These are phyloP conservation scores for Capricornis sumatraensis DNA, from an alignment of 2,113 vertebrate species.

Conservation along the genomic window DNA sequence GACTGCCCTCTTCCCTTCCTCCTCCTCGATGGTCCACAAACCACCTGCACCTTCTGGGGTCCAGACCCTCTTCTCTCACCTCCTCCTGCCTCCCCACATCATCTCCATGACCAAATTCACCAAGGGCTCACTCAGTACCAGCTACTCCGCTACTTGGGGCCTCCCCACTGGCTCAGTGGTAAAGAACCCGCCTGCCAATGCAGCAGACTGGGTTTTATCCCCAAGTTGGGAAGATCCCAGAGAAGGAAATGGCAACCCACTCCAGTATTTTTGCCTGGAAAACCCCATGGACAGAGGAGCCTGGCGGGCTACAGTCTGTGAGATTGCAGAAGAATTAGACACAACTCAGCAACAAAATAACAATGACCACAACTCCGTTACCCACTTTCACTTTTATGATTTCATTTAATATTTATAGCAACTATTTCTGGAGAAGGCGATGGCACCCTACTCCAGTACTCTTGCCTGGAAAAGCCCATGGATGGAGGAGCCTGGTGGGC, in stretches of 20 bases:
- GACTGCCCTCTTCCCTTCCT: background rate
- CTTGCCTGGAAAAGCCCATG: too few relatives aligned
- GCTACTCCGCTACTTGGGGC: background rate
- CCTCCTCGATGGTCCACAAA: background rate
- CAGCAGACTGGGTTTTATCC: background rate
- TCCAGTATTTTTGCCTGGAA: background rate
- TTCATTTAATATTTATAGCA: background rate
- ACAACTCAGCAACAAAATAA: background rate
- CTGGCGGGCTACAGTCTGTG: background rate
- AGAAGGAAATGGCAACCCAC: background rate
- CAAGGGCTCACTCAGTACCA: background rate
- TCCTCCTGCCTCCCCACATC: too few relatives aligned
- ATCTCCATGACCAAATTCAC: background rate
- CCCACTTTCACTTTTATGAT: too few relatives aligned
- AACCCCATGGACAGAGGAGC: background rate
- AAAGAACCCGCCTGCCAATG: background rate
- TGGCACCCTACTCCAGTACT: too few relatives aligned
- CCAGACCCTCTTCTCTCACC: background rate
- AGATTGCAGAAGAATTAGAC: background rate
- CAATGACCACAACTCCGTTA: background rate
- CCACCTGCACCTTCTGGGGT: rapidly evolving
- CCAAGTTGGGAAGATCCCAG: background rate
- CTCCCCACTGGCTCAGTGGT: background rate
- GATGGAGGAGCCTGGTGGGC: too few relatives aligned
- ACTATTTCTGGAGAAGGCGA: too few relatives aligned